Percentiles rank a stretch among this genome's conserved stretches.
Conservation (phyloP, 2,888 invertebrate species). For the Limnephilus marmoratus region DNA sequence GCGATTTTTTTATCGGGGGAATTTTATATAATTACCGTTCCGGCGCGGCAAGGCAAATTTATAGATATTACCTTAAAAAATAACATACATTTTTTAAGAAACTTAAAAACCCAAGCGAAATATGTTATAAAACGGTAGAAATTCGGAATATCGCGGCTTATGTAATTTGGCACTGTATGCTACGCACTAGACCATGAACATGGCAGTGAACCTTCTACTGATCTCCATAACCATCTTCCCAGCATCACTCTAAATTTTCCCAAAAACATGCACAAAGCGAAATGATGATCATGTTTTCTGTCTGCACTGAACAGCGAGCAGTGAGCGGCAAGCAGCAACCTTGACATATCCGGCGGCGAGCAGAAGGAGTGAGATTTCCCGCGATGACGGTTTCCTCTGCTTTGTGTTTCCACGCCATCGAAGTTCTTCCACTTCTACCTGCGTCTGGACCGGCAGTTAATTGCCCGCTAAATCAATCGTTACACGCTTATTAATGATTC, state of each 20-base stretch:
- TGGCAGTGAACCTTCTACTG: background rate
- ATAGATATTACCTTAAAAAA: too few relatives aligned
- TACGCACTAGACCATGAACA: background rate
- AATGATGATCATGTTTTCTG: background rate
- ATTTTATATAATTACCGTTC: too few relatives aligned
- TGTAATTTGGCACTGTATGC: background rate
- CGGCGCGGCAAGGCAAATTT: too few relatives aligned
- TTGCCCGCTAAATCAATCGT: background rate
- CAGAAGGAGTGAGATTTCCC: slow-evolving; percentile 26
- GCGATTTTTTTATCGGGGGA: too few relatives aligned
- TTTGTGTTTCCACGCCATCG: slow-evolving; percentile 50
- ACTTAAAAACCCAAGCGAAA: too few relatives aligned
- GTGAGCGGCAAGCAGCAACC: background rate
- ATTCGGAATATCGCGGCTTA: too few relatives aligned
- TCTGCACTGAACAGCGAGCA: background rate
- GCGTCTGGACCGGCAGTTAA: background rate
- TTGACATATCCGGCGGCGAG: slow-evolving; percentile 38
- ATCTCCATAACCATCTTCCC: background rate
- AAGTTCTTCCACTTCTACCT: background rate
- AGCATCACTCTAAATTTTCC: background rate
- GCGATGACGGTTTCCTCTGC: slow-evolving; percentile 31
- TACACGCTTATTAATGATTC: background rate
- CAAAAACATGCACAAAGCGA: background rate
- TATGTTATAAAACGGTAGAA: too few relatives aligned
- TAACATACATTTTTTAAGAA: too few relatives aligned